Conservation (phyloP, 2,797 vertebrate species). For the Macropodus opercularis region DNA sequence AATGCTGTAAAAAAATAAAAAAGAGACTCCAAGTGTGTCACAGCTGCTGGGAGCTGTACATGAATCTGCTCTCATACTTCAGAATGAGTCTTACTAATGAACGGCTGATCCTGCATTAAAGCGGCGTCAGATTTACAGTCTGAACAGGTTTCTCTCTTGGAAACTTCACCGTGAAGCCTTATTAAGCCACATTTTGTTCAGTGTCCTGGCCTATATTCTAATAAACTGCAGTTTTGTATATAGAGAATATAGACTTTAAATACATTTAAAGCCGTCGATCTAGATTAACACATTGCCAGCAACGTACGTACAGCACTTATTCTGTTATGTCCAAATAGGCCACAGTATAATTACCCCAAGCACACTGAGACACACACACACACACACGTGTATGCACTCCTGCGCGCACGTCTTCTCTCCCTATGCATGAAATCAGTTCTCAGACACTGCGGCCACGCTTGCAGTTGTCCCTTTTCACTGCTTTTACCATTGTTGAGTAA, state of each 20-base stretch:
- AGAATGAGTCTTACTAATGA: conserved; percentile 26
- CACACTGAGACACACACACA: conserved; percentile 42
- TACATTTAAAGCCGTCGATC: conserved; percentile 67
- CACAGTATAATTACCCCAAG: conserved; percentile 56
- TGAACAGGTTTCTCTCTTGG: conserved; percentile 29
- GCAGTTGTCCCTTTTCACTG: conserved; percentile 70
- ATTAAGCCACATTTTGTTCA: conserved; percentile 23
- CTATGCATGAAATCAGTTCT: conserved; percentile 75
- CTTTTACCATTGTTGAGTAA: conserved; percentile 69
- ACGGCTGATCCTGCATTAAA: conserved; percentile 32
- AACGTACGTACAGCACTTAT: conserved; percentile 46
- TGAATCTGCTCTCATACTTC: conserved; percentile 23
- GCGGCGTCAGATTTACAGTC: conserved; percentile 36
- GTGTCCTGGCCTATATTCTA: conserved; percentile 6
- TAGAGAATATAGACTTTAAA: neutral
- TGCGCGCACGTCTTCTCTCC: conserved; percentile 15
- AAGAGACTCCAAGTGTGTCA: conserved; percentile 33
- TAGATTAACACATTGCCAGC: conserved; percentile 66
- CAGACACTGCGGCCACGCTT: conserved; percentile 74
- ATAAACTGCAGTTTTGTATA: conserved; percentile 1
- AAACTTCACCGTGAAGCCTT: conserved; percentile 14
- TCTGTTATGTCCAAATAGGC: conserved; percentile 21
- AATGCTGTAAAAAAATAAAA: conserved; percentile 15
- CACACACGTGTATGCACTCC: conserved; percentile 2
- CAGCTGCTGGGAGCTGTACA: conserved; percentile 25